Percentiles rank a stretch among this genome's conserved stretches.
Conservation (phyloP, 2,888 invertebrate species). For the Drosophila meridionalis region DNA sequence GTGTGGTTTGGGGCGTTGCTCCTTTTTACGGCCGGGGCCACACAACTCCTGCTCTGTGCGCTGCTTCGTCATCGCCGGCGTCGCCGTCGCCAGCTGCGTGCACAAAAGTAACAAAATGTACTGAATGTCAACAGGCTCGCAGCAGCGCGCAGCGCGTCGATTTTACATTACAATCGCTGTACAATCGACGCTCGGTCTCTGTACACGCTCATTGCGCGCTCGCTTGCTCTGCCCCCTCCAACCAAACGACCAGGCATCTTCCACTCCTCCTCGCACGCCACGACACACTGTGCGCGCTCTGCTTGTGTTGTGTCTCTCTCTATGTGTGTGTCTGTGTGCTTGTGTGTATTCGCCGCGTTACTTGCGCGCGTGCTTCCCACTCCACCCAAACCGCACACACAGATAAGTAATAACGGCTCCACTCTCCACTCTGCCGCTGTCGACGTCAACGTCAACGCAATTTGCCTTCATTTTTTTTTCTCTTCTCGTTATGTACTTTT, state of each 20-base stretch:
- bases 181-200: slow-evolving; percentile 65
- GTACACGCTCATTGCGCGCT: slow-evolving; percentile 77
- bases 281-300: slow-evolving; percentile 35
- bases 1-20: slow-evolving; percentile 3
- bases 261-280: slow-evolving; percentile 12
- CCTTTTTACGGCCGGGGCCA: slow-evolving; percentile 33
- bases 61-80: slow-evolving; percentile 41
- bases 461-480: slow-evolving; percentile 42
- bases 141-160: slow-evolving; percentile 72
- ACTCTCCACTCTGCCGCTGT: slow-evolving; percentile 49
- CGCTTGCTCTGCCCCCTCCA: slow-evolving; percentile 29
- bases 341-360: slow-evolving; percentile 53
- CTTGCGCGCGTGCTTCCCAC: slow-evolving; percentile 59
- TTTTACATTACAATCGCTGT: slow-evolving; percentile 84
- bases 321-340: slow-evolving; percentile 19
- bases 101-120: slow-evolving; percentile 85
- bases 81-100: slow-evolving; percentile 69
- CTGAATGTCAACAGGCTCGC: slow-evolving; percentile 85
- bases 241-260: slow-evolving; percentile 15
- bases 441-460: slow-evolving; percentile 46
- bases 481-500: slow-evolving; percentile 46
- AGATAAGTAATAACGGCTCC: slow-evolving; percentile 64
- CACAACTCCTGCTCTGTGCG: slow-evolving; percentile 44
- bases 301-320: slow-evolving; percentile 19
- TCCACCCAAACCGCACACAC: slow-evolving; percentile 31